phyloP scores from a whole-genome alignment of 2,797 vertebrate genomes.

The Microcaecilia unicolor region DNA sequence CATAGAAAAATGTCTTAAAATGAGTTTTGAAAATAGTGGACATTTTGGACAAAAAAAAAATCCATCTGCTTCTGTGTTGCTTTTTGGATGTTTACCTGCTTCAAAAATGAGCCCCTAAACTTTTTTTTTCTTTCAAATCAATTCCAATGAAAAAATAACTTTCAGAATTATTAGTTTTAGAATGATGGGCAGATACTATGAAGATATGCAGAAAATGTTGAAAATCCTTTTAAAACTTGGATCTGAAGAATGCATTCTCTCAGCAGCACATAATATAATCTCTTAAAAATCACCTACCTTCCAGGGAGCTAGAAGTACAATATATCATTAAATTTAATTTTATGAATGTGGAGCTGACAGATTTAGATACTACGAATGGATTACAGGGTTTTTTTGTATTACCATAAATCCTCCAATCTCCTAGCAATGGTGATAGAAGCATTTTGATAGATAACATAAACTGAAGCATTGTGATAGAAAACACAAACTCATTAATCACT shows the following conservation, averaged over 20 bases:
- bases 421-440: constrained; percentile 24
- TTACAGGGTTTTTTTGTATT: constrained; percentile 39
- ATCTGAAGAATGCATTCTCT: constrained; percentile 24
- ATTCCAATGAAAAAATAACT: too few species aligned
- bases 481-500: constrained; percentile 44
- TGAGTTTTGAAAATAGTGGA: too few species aligned
- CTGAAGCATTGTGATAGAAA: constrained; percentile 25
- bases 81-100: too few species aligned
- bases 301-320: constrained; percentile 16
- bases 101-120: too few species aligned
- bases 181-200: too few species aligned
- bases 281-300: constrained; percentile 24
- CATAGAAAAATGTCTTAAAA: too few species aligned
- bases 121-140: too few species aligned
- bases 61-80: too few species aligned
- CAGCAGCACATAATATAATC: constrained; percentile 16
- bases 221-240: constrained; percentile 9
- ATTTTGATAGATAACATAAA: constrained; percentile 45
- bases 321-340: constrained; percentile 29
- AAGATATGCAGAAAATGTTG: too few species aligned
- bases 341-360: constrained; percentile 32
- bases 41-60: too few species aligned
- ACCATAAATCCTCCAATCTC: constrained; percentile 33
- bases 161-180: too few species aligned
- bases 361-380: constrained; percentile 24